phyloP scores from a whole-genome alignment of 2,888 invertebrate genomes.

The Monopis laevigella region DNA sequence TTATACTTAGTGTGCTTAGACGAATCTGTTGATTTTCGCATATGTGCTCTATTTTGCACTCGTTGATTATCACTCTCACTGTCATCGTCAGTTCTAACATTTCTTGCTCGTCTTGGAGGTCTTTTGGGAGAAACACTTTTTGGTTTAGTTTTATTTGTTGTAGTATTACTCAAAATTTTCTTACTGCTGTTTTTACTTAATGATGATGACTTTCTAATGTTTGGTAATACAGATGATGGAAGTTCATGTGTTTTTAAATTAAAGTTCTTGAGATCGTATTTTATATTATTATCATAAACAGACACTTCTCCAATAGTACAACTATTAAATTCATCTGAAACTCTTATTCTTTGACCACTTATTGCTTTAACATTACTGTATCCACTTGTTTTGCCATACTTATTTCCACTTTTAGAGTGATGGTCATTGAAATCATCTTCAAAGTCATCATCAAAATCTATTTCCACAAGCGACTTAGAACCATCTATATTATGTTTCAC shows the following conservation, averaged over 20 bases:
- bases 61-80: slow-evolving; percentile 60
- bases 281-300: slow-evolving; percentile 49
- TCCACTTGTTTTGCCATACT: slow-evolving; percentile 38
- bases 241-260: slow-evolving; percentile 41
- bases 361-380: slow-evolving; percentile 71
- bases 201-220: slow-evolving; percentile 51
- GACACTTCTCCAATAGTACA: slow-evolving; percentile 45
- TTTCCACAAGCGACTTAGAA: slow-evolving; percentile 55
- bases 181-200: slow-evolving; percentile 45
- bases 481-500: slow-evolving; percentile 64
- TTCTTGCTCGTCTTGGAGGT: slow-evolving; percentile 67
- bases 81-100: slow-evolving; percentile 54
- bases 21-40: slow-evolving; percentile 35
- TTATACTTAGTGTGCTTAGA: slow-evolving; percentile 38
- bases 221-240: slow-evolving; percentile 45
- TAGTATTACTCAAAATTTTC: slow-evolving; percentile 36
- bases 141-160: slow-evolving; percentile 45
- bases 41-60: slow-evolving; percentile 37
- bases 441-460: slow-evolving; percentile 63
- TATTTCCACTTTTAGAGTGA: slow-evolving; percentile 35
- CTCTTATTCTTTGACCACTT: slow-evolving; percentile 74
- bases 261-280: slow-evolving; percentile 55
- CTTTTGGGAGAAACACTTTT: slow-evolving; percentile 69
- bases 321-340: slow-evolving; percentile 63
- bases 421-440: slow-evolving; percentile 49